Evolutionary conservation across 2,888 invertebrate genomes (phyloP), one percentile per base, ranked within the genome.

Genomic region (Ormyrus labotus): DNA sequence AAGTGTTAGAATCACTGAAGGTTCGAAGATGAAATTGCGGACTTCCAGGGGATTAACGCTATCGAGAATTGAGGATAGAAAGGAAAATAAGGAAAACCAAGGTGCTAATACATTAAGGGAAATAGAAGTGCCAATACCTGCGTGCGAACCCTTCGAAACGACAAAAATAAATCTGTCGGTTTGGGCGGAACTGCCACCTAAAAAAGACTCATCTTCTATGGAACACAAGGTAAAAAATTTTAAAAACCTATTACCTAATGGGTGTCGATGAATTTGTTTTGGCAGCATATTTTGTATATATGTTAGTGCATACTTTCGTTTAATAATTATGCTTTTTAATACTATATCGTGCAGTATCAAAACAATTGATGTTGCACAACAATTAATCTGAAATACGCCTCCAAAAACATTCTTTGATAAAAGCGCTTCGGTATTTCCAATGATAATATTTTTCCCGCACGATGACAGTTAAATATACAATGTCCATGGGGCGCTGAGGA

Each of bases 401-500:
- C 34, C 34, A 34, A 34, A 34, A 34, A 34, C 34, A 34, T 34
- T 34, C 34, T 34, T 34, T 34, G 34, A 34, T 34, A 34, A 34
- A 4, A 34, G 34, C 34, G 34, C 34, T 34, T 34, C 34, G 34
- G 34, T 34, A 34, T 34, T 34, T 34, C 34, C 34, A 34, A 34
- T 34, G 34, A 34, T 34, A 34, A 34, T 4, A 34, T 63, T 69
- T 78, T 47, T 70, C 11, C 7, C 10, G n/a, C 11, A 48, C 5
- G 5, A 63, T 58, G 45, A 51, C 85, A 93, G 94, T 92, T 97
- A n/a, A 94, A 94, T 88, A 92, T 97, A 64, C 93, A 93, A 81
- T 96, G 96, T 88, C 96, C 96, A 0, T 97, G 97, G 96, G 94
- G 94, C 85, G 92, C 93, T 2, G 93, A 94, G 81, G 94, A 95